Evolutionary conservation across 1,140 invertebrate genomes (phyloP).

Genomic region (Brachionus asplanchnoidis): DNA sequence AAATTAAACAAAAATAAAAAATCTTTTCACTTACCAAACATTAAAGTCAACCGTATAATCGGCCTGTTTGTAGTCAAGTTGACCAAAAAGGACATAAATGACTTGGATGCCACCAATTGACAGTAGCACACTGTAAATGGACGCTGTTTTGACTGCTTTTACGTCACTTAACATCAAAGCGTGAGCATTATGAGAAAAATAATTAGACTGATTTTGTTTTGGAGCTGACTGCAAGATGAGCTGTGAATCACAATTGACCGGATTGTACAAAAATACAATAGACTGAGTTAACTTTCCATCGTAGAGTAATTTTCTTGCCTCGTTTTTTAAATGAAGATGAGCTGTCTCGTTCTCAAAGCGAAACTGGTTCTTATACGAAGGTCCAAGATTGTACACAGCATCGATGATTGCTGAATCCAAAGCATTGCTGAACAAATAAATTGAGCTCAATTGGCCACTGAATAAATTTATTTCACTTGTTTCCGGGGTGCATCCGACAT

Average conservation of each 20-base stretch:
- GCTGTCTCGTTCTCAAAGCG: constrained; percentile 94
- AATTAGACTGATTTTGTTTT: constrained; percentile 89
- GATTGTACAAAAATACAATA: constrained; percentile 99
- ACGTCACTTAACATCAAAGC: constrained; percentile 97
- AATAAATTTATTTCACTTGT: constrained; percentile 91
- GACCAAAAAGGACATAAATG: constrained; percentile 92
- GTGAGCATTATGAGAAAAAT: constrained; percentile 97
- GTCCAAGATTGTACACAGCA: constrained; percentile 63
- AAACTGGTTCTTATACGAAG: constrained; percentile 97
- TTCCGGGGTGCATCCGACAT: constrained; percentile 76
- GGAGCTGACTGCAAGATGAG: constrained; percentile 88
- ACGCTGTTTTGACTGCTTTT: constrained; percentile 96
- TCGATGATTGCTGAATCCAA: constrained; percentile 85
- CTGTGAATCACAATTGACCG: constrained; percentile 91
- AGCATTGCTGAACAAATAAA: constrained; percentile 95
- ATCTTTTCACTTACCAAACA: constrained; percentile 55
- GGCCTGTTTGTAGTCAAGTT: constrained; percentile 76
- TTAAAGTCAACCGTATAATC: constrained; percentile 54
- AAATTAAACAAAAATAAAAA: no score
- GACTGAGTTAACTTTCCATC: constrained; percentile 91
- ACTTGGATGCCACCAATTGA: constrained; percentile 98
- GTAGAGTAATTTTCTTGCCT: constrained; percentile 92
- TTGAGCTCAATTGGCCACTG: constrained; percentile 97
- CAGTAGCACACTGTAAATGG: constrained; percentile 95
- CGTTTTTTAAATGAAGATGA: constrained; percentile 88